Evolutionary conservation across 2,888 invertebrate genomes (phyloP).

Genomic region (Trachelus iudaicus): DNA sequence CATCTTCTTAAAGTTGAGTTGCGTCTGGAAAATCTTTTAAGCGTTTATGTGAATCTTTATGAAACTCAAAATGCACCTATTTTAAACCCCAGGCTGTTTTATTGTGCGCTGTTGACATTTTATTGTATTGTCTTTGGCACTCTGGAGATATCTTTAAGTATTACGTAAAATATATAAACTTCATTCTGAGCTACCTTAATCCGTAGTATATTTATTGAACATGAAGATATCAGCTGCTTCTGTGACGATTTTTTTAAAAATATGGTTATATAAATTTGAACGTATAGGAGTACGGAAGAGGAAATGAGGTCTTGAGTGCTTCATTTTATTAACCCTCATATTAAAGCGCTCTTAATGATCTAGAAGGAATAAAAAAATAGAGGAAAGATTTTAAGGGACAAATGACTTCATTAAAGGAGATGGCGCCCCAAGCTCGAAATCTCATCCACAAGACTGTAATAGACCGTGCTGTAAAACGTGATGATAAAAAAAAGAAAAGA

Average conservation of each 20-base stretch:
- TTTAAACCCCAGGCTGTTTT: neutral
- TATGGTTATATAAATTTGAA: neutral
- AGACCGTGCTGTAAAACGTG: neutral
- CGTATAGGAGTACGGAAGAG: neutral
- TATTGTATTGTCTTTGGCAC: neutral
- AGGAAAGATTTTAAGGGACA: neutral
- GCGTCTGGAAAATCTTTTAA: too few relatives aligned
- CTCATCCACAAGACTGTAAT: neutral
- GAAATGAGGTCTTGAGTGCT: neutral
- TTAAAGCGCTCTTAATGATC: neutral
- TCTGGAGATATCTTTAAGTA: neutral
- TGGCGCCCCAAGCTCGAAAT: neutral
- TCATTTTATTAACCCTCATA: neutral
- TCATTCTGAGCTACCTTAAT: neutral
- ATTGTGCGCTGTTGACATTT: neutral
- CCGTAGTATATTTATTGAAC: neutral
- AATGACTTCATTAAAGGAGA: neutral
- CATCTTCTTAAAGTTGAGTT: neutral
- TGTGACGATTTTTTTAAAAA: neutral
- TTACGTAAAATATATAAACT: neutral
- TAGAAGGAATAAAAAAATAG: neutral
- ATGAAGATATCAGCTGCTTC: neutral
- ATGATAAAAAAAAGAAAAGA: neutral
- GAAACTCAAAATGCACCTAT: neutral
- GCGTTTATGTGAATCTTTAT: too few relatives aligned